Conservation (phyloP, 2,797 vertebrate genomes). For the Megalops cyprinoides region DNA sequence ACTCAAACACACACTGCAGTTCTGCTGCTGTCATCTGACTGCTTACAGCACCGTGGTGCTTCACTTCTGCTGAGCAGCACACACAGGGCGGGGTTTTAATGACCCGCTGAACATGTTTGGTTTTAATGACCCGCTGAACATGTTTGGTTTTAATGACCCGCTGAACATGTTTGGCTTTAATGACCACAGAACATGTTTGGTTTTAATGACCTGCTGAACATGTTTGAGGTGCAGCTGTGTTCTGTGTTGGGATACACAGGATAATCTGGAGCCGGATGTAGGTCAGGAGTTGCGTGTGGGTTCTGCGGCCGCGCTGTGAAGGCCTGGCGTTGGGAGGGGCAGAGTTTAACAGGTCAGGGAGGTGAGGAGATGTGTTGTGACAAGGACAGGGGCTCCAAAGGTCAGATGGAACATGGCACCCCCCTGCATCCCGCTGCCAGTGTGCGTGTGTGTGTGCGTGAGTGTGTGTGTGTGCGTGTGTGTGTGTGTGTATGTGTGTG, state of each 20-base stretch:
- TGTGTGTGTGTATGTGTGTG: conserved; percentile 9
- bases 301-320: not conserved
- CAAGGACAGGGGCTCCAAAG: conserved; percentile 49
- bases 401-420: conserved; percentile 45
- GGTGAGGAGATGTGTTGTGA: conserved; percentile 54
- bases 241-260: not conserved
- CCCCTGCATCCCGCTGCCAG: conserved; percentile 23
- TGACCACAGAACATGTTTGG: too few species aligned
- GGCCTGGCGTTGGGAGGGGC: conserved; percentile 28
- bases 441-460: not conserved
- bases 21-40: too few species aligned
- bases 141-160: not conserved
- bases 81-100: not conserved
- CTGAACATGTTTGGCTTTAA: conserved; percentile 9
- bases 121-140: not conserved
- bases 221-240: not conserved
- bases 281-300: not conserved
- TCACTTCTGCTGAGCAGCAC: too few species aligned
- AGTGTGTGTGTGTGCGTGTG: not conserved
- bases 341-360: conserved; percentile 52
- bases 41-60: too few species aligned
- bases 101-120: not conserved
- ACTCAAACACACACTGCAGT: too few species aligned
- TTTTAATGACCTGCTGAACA: not conserved
- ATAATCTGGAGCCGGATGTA: not conserved